phyloP scores from a whole-genome alignment of 2,113 vertebrate species.

The Butastur rufipennis region DNA sequence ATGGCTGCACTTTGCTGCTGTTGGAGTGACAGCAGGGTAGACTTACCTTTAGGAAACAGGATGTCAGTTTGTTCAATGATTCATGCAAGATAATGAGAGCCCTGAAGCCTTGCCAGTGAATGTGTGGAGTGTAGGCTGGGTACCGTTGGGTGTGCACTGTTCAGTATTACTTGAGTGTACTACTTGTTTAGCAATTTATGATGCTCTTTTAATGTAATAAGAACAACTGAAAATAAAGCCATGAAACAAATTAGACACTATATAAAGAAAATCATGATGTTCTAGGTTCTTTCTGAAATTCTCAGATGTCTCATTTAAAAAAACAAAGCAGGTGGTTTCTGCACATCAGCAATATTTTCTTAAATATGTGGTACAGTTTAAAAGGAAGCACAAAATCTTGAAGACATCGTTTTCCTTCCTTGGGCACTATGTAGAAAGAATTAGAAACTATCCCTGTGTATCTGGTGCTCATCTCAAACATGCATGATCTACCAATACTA shows the following conservation, averaged over 20 bases:
- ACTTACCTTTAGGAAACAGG: not conserved
- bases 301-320: not conserved
- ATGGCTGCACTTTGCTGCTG: not conserved
- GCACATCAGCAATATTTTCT: not conserved
- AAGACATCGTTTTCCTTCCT: not conserved
- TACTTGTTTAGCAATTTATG: not conserved
- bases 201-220: not conserved
- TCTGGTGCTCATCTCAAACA: slow-evolving; percentile 3
- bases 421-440: not conserved
- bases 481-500: not conserved
- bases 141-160: not conserved
- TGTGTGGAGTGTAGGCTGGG: not conserved
- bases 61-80: not conserved
- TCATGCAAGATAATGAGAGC: not conserved
- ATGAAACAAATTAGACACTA: not conserved
- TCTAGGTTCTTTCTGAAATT: not conserved
- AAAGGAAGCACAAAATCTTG: not conserved
- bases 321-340: not conserved
- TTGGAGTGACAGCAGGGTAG: not conserved
- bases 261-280: not conserved
- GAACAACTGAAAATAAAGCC: not conserved
- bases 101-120: not conserved
- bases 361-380: not conserved
- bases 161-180: not conserved
- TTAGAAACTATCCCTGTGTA: not conserved